Evolutionary conservation across 2,888 invertebrate species (phyloP).

Genomic region (Petrolisthes manimaculis): DNA sequence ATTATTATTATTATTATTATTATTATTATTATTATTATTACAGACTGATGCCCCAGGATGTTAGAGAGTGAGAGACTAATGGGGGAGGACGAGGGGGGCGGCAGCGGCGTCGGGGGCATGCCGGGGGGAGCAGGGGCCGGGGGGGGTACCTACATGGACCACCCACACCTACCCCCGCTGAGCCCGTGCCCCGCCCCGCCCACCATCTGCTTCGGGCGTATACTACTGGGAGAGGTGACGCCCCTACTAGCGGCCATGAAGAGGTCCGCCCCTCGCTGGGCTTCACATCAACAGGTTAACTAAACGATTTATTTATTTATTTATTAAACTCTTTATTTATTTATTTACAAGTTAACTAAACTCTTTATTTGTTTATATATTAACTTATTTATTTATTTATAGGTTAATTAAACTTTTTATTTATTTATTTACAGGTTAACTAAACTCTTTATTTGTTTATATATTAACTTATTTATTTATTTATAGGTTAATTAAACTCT

Average conservation of each 20-base stretch:
- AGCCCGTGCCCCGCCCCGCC: slow-evolving; percentile 24
- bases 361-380: too few relatives aligned
- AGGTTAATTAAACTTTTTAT: neutral
- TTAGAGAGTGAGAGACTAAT: neutral
- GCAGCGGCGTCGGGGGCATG: neutral
- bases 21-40: neutral
- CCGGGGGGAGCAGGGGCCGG: too few relatives aligned
- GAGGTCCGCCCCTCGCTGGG: slow-evolving; percentile 77
- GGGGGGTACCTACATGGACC: neutral
- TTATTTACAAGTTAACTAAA: too few relatives aligned
- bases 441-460: too few relatives aligned
- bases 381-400: too few relatives aligned
- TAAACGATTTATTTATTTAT: too few relatives aligned
- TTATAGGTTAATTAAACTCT: too few relatives aligned
- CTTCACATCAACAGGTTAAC: slow-evolving; percentile 82
- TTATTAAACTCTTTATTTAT: too few relatives aligned
- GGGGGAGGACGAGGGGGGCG: neutral
- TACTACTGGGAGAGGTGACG: slow-evolving; percentile 57
- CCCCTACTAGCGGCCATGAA: slow-evolving; percentile 57
- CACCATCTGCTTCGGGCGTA: slow-evolving; percentile 51
- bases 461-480: too few relatives aligned
- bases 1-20: neutral
- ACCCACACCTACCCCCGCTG: neutral
- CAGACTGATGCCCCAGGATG: neutral
- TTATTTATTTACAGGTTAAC: too few relatives aligned